Percentiles rank a stretch among this genome's conserved stretches.
phyloP scores from a whole-genome alignment of 2,113 vertebrate species.

The Chauna torquata region DNA sequence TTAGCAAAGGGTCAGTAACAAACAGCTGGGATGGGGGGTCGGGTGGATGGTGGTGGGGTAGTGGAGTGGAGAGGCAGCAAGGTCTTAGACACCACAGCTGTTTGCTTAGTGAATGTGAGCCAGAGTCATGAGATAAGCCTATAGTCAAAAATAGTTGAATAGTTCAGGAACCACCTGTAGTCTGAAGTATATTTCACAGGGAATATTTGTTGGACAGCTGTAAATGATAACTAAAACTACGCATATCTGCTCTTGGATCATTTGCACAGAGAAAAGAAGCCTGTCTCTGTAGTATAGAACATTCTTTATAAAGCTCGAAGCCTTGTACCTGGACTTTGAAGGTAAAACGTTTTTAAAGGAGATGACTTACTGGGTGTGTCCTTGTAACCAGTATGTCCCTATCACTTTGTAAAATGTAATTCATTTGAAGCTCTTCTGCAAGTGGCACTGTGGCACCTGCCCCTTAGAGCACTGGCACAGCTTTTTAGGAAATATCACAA shows the following conservation, averaged over 20 bases:
- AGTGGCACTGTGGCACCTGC: neutral
- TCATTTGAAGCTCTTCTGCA: neutral
- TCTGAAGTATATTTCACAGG: conserved; percentile 3
- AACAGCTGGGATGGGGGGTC: conserved; percentile 61
- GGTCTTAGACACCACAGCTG: conserved; percentile 53
- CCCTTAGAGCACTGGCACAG: neutral
- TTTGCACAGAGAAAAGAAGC: neutral
- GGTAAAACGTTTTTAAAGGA: neutral
- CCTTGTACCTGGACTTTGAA: neutral
- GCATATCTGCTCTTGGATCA: neutral
- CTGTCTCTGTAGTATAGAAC: neutral
- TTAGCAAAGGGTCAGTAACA: conserved; percentile 50
- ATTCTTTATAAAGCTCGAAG: neutral
- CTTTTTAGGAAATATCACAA: neutral
- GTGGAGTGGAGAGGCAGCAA: conserved; percentile 37
- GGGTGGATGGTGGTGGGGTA: too few species aligned
- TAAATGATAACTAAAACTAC: neutral
- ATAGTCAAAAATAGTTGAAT: conserved; percentile 28
- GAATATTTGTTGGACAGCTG: conserved; percentile 35
- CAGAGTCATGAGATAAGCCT: neutral
- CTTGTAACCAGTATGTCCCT: neutral
- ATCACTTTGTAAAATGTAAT: neutral
- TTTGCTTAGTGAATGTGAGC: conserved; percentile 22
- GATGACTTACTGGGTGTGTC: neutral
- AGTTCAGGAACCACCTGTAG: conserved; percentile 47